Conservation (phyloP, 2,113 vertebrate genomes). For the Hypocryptadius cinnamomeus region DNA sequence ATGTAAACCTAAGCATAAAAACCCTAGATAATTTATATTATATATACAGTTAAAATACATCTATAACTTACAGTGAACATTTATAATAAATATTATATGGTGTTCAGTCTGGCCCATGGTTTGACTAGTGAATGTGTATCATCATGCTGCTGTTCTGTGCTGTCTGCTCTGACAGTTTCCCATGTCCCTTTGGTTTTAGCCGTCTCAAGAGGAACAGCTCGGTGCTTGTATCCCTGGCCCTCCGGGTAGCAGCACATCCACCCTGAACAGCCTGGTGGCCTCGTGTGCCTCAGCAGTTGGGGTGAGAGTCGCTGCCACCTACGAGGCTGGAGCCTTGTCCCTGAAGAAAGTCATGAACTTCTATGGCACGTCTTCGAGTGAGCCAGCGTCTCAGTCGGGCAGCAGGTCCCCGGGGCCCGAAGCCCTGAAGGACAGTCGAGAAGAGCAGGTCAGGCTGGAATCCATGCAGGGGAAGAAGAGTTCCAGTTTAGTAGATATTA, state of each 20-base stretch:
- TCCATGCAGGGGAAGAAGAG: conserved; percentile 94
- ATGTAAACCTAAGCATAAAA: background rate
- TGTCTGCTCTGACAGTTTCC: background rate
- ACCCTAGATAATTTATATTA: background rate
- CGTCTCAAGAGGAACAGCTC: conserved; percentile 56
- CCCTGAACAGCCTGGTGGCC: conserved; percentile 89
- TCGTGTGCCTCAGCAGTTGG: conserved; percentile 93
- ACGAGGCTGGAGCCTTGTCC: conserved; percentile 86
- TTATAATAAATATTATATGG: background rate
- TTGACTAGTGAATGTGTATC: background rate
- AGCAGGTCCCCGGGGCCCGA: conserved; percentile 49
- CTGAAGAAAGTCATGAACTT: conserved; percentile 95
- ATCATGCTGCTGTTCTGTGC: background rate
- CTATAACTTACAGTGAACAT: background rate
- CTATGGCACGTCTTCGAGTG: conserved; percentile 67
- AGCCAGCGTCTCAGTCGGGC: conserved; percentile 28
- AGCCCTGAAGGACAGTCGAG: conserved; percentile 66
- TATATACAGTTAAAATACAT: background rate
- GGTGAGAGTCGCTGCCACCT: conserved; percentile 90
- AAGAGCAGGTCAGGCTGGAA: conserved; percentile 82
- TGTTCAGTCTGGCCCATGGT: background rate
- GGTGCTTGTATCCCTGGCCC: conserved; percentile 65
- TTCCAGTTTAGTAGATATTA: conserved; percentile 93
- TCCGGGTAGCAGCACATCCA: conserved; percentile 70
- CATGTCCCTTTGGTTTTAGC: conserved; percentile 64